Conservation (phyloP, 2,888 invertebrate genomes). For the Pantelozetes paolii region DNA sequence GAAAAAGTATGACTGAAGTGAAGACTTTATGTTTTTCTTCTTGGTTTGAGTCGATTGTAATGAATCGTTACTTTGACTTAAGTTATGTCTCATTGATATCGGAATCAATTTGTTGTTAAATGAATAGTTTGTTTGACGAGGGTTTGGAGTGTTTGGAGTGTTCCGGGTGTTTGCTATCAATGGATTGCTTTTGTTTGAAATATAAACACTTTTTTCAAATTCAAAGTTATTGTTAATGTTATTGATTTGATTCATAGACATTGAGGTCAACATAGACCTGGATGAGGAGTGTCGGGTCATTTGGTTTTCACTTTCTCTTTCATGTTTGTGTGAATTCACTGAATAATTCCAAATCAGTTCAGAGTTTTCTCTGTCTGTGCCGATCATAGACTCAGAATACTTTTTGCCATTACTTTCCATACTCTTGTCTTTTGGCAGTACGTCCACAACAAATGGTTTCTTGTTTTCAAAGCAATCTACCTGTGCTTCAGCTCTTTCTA, state of each 20-base stretch:
- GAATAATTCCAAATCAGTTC: slow-evolving; percentile 39
- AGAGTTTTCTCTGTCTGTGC: slow-evolving; percentile 36
- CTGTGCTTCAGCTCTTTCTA: neutral
- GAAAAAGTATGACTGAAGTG: slow-evolving; percentile 41
- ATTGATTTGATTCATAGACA: slow-evolving; percentile 35
- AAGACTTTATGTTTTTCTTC: slow-evolving; percentile 9
- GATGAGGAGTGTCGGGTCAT: neutral
- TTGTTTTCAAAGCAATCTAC: neutral
- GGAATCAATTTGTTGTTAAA: neutral
- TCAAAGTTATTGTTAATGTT: neutral
- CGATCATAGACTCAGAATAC: neutral
- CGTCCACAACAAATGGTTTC: slow-evolving; percentile 37
- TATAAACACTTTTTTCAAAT: neutral
- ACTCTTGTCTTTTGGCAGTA: slow-evolving; percentile 28
- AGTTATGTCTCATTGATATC: neutral
- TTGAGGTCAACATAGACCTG: neutral
- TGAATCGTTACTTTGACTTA: slow-evolving; percentile 24
- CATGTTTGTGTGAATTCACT: neutral
- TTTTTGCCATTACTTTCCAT: neutral
- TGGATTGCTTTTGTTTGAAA: neutral
- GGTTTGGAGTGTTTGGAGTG: neutral
- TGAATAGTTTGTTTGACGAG: neutral
- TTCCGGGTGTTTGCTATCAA: neutral
- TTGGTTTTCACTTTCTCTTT: no score
- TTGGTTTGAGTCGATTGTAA: neutral